Conservation (phyloP, 2,113 vertebrate genomes). For the Oxyruncus cristatus region DNA sequence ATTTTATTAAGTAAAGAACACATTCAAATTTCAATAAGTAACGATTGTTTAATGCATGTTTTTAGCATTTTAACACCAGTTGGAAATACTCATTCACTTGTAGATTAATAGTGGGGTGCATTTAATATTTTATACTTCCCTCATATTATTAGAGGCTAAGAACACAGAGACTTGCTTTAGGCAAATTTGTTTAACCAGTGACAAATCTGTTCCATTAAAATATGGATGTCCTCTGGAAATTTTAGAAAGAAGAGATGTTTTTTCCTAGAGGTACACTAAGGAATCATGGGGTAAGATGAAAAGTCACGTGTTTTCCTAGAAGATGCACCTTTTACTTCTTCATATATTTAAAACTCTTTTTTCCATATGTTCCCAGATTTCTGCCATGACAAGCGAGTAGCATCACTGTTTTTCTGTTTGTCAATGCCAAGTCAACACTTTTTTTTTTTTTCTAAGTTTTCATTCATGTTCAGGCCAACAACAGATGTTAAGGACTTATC, state of each 20-base stretch:
- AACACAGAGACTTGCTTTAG: not conserved
- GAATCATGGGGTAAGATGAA: not conserved
- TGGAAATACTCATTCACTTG: not conserved
- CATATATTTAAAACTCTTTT: not conserved
- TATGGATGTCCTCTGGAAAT: not conserved
- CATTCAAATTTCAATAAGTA: not conserved
- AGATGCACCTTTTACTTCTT: not conserved
- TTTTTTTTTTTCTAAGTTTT: not conserved
- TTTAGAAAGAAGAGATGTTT: not conserved
- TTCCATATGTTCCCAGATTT: not conserved
- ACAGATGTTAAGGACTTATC: not conserved
- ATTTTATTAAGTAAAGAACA: not conserved
- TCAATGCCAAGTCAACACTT: not conserved
- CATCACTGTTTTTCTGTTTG: not conserved
- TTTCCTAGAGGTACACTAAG: not conserved
- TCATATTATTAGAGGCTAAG: not conserved
- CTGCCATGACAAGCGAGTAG: not conserved
- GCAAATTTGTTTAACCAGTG: not conserved
- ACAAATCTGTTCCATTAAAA: conserved; percentile 24
- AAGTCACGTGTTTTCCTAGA: not conserved
- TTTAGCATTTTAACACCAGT: not conserved
- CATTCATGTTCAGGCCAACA: not conserved
- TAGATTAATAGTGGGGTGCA: not conserved
- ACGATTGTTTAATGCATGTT: not conserved
- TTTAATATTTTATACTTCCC: not conserved